A percentile compares a stretch with the other conserved stretches of the same genome.
phyloP scores from a whole-genome alignment of 2,113 vertebrate species.

The Rhegmatorhina hoffmannsi region DNA sequence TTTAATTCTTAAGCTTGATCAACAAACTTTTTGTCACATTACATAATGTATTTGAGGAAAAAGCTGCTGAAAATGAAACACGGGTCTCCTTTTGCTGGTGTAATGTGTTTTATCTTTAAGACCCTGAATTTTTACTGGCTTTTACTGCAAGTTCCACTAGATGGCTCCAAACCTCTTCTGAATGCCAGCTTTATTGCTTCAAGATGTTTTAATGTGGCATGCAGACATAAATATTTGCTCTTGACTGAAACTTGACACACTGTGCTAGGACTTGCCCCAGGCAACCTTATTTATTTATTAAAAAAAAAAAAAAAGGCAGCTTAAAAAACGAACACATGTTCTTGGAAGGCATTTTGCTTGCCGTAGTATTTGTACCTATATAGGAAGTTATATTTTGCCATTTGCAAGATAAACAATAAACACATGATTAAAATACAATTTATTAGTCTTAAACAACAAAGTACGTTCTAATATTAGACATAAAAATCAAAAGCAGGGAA shows the following conservation, averaged over 20 bases:
- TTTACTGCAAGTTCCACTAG: constrained; percentile 55
- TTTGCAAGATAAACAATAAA: neutral
- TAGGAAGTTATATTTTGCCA: neutral
- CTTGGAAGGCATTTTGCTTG: neutral
- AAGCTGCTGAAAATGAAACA: neutral
- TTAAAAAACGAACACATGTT: neutral
- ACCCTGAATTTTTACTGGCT: neutral
- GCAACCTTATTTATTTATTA: neutral
- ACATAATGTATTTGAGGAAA: neutral
- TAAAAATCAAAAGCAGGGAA: neutral
- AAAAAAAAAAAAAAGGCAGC: neutral
- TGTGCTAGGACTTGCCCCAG: neutral
- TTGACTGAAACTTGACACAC: constrained; percentile 35
- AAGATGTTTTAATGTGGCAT: constrained; percentile 9
- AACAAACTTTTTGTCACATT: neutral
- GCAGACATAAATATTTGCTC: constrained; percentile 57
- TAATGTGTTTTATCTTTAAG: fast-evolving
- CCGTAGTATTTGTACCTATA: neutral
- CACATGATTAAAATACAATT: neutral
- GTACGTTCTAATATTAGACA: neutral
- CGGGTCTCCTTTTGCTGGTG: fast-evolving
- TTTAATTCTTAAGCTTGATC: neutral
- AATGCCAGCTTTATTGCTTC: neutral
- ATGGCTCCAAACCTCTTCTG: constrained; percentile 66
- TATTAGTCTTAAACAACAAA: neutral